Conservation (phyloP, 2,888 invertebrate genomes). For the Drosophila diplacantha region DNA sequence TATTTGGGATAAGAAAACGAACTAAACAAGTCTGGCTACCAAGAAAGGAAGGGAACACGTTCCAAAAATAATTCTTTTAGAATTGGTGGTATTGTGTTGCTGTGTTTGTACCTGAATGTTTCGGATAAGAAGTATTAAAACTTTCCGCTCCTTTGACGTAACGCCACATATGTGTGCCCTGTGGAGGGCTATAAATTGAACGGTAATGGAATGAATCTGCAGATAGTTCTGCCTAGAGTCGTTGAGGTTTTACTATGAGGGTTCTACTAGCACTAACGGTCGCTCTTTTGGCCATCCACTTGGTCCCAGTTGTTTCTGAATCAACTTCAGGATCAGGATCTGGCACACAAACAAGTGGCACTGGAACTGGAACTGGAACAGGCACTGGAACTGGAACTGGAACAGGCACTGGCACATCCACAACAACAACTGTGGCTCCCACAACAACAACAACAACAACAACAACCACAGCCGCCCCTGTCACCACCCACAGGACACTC, state of each 20-base stretch:
- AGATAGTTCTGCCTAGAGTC: neutral
- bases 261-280: neutral
- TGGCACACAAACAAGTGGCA: neutral
- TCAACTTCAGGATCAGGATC: neutral
- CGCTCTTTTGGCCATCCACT: slow-evolving; percentile 3
- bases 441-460: slow-evolving; percentile 2
- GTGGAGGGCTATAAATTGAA: slow-evolving; percentile 6
- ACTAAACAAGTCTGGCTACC: slow-evolving; percentile 3
- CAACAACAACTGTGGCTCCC: slow-evolving; percentile 6
- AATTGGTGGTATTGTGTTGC: neutral
- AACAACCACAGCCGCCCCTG: neutral
- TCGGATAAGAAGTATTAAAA: neutral
- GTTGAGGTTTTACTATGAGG: neutral
- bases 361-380: neutral
- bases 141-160: slow-evolving; percentile 11
- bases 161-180: neutral
- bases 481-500: neutral
- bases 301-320: neutral
- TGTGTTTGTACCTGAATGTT: neutral
- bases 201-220: neutral
- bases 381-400: slow-evolving; percentile 1
- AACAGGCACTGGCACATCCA: neutral
- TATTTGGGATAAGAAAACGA: slow-evolving; percentile 1
- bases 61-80: neutral
- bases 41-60: neutral